Percentiles rank a stretch among this genome's conserved stretches.
Evolutionary conservation across 2,113 vertebrate genomes (phyloP).

Genomic region (Microcebus griseorufus): DNA sequence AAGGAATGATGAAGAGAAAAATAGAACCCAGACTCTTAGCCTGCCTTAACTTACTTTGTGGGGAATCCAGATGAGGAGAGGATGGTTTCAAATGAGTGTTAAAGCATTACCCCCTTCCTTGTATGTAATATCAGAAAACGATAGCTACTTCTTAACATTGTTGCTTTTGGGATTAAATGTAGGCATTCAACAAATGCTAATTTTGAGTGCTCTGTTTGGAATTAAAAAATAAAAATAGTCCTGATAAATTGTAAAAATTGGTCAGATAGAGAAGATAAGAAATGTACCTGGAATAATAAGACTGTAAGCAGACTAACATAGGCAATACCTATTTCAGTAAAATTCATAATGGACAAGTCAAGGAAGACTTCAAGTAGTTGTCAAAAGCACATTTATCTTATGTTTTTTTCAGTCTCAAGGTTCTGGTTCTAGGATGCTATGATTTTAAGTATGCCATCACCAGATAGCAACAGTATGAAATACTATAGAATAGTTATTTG

Average conservation of each 20-base stretch:
- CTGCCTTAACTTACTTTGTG: background rate
- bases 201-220: conserved; percentile 27
- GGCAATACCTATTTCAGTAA: background rate
- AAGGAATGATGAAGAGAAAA: background rate
- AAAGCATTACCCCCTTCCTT: background rate
- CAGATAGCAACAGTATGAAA: background rate
- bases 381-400: background rate
- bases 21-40: background rate
- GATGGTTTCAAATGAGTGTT: background rate
- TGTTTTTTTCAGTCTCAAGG: background rate
- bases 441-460: background rate
- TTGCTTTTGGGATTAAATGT: background rate
- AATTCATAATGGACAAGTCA: background rate
- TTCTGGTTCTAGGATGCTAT: background rate
- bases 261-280: background rate
- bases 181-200: background rate
- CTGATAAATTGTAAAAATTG: background rate
- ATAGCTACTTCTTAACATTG: background rate
- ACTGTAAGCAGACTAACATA: background rate
- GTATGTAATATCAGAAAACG: background rate
- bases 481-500: conserved; percentile 6
- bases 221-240: conserved; percentile 2
- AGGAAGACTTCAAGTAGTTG: background rate
- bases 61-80: background rate
- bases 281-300: background rate